These are phyloP conservation scores for Acropora tenuis DNA, from an alignment of 64 coral and sea anemone species.

Conservation along the genomic window DNA sequence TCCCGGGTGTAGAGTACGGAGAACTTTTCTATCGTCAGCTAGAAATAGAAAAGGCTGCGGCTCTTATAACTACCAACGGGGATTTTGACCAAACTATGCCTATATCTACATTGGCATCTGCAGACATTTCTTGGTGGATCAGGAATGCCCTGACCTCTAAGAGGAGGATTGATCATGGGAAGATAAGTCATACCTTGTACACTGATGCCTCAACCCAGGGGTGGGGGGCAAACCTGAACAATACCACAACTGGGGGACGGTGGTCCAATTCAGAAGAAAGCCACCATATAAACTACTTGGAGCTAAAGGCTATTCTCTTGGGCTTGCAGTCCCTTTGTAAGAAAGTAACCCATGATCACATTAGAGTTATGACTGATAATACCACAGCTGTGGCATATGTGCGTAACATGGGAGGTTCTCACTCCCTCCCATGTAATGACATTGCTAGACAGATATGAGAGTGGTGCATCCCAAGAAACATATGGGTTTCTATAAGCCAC, in stretches of 20 bases:
- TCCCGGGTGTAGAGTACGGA: slow-evolving; percentile 26
- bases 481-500: slow-evolving; percentile 56
- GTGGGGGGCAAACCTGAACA: slow-evolving; percentile 49
- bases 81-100: slow-evolving; percentile 46
- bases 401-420: slow-evolving; percentile 52
- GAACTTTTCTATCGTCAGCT: slow-evolving; percentile 18
- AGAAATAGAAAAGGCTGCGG: slow-evolving; percentile 21
- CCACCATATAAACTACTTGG: slow-evolving; percentile 68
- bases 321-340: too few relatives aligned
- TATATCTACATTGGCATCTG: slow-evolving; percentile 10
- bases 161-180: slow-evolving; percentile 37
- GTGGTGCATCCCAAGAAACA: slow-evolving; percentile 24
- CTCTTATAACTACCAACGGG: slow-evolving; percentile 20
- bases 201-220: slow-evolving; percentile 57
- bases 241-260: slow-evolving; percentile 4
- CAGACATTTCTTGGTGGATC: slow-evolving; percentile 45
- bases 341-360: too few relatives aligned
- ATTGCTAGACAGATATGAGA: slow-evolving; percentile 45
- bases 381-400: too few relatives aligned
- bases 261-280: slow-evolving; percentile 41
- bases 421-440: slow-evolving; percentile 43
- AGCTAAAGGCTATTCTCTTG: slow-evolving; percentile 42
- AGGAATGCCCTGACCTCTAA: slow-evolving; percentile 40
- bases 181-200: not conserved
- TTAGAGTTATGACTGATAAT: too few relatives aligned